A percentile compares a stretch with the other conserved stretches of the same genome.
Conservation (phyloP, 2,113 vertebrate species). For the Pedetes capensis region DNA sequence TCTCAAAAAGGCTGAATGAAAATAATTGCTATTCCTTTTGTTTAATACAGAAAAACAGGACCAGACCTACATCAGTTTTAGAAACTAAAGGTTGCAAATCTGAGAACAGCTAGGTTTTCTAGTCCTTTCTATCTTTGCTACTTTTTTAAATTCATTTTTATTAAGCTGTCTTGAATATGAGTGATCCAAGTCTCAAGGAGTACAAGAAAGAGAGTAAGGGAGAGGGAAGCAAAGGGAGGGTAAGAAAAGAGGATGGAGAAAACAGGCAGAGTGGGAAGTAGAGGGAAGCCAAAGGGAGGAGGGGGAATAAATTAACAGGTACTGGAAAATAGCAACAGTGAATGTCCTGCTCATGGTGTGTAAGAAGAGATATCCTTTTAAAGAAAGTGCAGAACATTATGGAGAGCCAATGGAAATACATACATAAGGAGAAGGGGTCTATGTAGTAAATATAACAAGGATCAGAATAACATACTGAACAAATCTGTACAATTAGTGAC, state of each 20-base stretch:
- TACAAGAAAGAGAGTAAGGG: background rate
- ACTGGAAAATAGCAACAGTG: background rate
- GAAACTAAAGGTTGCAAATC: background rate
- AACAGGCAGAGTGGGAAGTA: too few species aligned
- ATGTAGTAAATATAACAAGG: background rate
- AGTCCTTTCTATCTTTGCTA: background rate
- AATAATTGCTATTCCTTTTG: background rate
- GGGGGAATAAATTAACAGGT: background rate
- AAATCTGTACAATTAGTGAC: background rate
- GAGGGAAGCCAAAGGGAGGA: background rate
- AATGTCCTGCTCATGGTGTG: background rate
- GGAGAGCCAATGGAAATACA: background rate
- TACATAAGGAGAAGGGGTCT: background rate
- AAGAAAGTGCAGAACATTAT: background rate
- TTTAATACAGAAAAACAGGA: background rate
- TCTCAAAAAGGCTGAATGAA: background rate
- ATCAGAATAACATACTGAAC: background rate
- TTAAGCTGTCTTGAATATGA: background rate
- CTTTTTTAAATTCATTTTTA: background rate
- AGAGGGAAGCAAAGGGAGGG: too few species aligned
- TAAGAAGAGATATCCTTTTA: background rate
- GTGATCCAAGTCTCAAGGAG: background rate
- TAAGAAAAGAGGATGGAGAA: too few species aligned
- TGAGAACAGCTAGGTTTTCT: background rate
- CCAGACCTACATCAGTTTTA: background rate